Evolutionary conservation across 2,888 invertebrate species (phyloP).

Genomic region (Melipona beecheii): DNA sequence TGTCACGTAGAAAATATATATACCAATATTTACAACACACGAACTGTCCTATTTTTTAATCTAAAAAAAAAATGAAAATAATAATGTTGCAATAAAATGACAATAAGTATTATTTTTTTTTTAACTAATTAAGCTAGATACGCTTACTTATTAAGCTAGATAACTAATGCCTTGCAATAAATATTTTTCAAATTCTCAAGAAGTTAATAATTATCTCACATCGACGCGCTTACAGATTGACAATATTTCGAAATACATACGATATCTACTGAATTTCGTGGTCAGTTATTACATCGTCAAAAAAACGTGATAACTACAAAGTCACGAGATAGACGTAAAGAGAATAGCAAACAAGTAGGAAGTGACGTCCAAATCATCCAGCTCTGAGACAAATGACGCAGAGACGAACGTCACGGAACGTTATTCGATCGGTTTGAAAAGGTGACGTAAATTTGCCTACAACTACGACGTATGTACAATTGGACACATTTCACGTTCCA

Average conservation of each 20-base stretch:
- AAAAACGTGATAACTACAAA: not conserved
- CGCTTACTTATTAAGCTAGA: not conserved
- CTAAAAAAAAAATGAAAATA: not conserved
- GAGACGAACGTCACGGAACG: slow-evolving; percentile 4
- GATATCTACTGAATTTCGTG: not conserved
- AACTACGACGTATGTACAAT: slow-evolving; percentile 3
- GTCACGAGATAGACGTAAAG: not conserved
- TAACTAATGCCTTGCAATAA: not conserved
- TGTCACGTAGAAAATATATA: not conserved
- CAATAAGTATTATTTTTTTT: not conserved
- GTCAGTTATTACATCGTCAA: not conserved
- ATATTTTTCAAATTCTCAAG: not conserved
- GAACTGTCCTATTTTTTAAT: not conserved
- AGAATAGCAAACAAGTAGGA: not conserved
- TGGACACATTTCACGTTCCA: slow-evolving; percentile 15
- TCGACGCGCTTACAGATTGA: not conserved
- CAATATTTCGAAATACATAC: too few species aligned
- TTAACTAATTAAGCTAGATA: not conserved
- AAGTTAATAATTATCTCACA: not conserved
- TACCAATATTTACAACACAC: not conserved
- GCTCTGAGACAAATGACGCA: slow-evolving; percentile 4
- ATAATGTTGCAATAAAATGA: too few species aligned
- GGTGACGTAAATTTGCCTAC: slow-evolving; percentile 24
- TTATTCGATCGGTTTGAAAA: slow-evolving; percentile 4
- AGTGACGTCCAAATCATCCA: not conserved